A percentile compares a stretch with the other conserved stretches of the same genome.
Evolutionary conservation across 1,140 invertebrate genomes (phyloP).

Genomic region (Marisa cornuarietis): DNA sequence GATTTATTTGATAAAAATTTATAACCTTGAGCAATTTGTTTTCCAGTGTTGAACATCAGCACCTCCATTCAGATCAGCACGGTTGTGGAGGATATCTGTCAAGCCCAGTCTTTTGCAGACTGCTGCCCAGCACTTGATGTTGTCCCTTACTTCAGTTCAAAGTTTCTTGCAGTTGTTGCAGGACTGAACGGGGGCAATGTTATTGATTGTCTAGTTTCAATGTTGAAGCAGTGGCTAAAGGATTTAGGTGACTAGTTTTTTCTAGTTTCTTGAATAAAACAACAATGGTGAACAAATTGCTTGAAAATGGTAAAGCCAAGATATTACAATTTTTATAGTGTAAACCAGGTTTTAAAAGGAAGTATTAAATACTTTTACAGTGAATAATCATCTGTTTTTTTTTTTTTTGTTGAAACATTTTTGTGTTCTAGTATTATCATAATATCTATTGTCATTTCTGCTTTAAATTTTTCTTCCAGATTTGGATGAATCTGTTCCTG

Average conservation of each 20-base stretch:
- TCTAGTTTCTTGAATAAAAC: too few relatives aligned
- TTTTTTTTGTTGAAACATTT: not conserved
- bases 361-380: not conserved
- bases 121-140: conserved; percentile 2
- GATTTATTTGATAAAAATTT: not conserved
- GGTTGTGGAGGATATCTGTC: not conserved
- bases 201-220: conserved; percentile 83
- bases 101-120: not conserved
- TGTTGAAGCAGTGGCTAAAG: conserved; percentile 83
- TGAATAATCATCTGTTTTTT: not conserved
- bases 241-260: conserved; percentile 72
- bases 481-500: conserved; percentile 34
- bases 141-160: conserved; percentile 81
- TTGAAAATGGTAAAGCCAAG: not conserved
- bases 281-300: not conserved
- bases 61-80: conserved; percentile 86
- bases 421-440: not conserved
- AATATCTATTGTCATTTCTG: not conserved
- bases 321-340: not conserved
- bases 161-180: conserved; percentile 83
- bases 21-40: conserved; percentile 5
- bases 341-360: not conserved
- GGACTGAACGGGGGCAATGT: conserved; percentile 89
- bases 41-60: conserved; percentile 84
- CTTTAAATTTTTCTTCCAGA: not conserved